Evolutionary conservation across 2,113 vertebrate species (phyloP).

Genomic region (Apteryx owenii): DNA sequence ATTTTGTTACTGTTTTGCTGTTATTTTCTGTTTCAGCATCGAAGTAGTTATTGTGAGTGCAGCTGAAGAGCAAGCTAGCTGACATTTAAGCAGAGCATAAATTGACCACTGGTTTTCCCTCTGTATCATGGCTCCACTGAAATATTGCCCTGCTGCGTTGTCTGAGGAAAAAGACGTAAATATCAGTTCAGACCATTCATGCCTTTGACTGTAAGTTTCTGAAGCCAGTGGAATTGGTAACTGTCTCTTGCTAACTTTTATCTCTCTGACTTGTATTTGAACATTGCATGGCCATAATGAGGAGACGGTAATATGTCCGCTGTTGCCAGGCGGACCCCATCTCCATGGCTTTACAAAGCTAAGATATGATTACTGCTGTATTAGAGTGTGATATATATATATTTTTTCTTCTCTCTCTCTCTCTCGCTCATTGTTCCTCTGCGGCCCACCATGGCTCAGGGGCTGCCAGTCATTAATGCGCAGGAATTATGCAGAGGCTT

Average conservation of each 20-base stretch:
- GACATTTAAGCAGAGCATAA: neutral
- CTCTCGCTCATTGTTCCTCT: neutral
- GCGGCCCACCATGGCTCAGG: neutral
- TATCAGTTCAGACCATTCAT: neutral
- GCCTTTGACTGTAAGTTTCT: neutral
- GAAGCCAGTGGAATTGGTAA: conserved; percentile 27
- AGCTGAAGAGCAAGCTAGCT: neutral
- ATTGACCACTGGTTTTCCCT: conserved; percentile 18
- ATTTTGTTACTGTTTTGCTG: neutral
- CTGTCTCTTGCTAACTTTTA: conserved; percentile 25
- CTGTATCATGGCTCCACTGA: neutral
- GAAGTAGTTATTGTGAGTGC: neutral
- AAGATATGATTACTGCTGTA: conserved; percentile 48
- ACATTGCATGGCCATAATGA: neutral
- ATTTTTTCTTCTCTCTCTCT: neutral
- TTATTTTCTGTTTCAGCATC: neutral
- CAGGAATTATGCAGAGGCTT: conserved; percentile 26
- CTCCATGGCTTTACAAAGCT: neutral
- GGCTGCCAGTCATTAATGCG: neutral
- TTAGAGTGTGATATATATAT: neutral
- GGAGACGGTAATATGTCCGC: conserved; percentile 25
- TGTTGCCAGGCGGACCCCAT: neutral
- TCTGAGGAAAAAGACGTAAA: conserved; percentile 34
- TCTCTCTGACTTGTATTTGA: conserved; percentile 49
- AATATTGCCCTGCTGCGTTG: neutral